Conservation (phyloP, 2,113 vertebrate species). For the Sigmodon hispidus region DNA sequence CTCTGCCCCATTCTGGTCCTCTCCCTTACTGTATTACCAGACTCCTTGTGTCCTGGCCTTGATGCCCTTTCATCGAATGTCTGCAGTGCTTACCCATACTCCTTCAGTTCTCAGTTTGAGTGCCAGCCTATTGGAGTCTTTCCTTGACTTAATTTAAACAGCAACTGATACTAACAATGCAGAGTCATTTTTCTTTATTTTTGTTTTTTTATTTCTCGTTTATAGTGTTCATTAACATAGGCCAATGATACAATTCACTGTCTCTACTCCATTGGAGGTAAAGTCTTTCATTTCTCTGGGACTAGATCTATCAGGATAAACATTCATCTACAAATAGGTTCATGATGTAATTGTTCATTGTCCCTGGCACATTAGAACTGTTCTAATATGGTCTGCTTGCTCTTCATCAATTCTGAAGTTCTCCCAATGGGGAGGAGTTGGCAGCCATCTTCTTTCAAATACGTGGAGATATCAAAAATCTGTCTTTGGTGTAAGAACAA, state of each 20-base stretch:
- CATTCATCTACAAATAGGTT: background rate
- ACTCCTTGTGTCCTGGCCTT: background rate
- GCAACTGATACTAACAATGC: background rate
- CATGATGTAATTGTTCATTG: background rate
- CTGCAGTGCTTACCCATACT: background rate
- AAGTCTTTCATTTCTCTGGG: background rate
- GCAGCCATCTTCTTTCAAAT: background rate
- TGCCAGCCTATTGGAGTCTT: background rate
- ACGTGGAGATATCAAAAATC: background rate
- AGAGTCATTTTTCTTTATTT: no score
- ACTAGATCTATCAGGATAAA: slow-evolving; percentile 2
- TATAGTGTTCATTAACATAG: background rate
- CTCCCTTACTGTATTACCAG: background rate
- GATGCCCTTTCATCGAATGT: background rate
- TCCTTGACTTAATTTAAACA: slow-evolving; percentile 17
- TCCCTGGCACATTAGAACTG: background rate
- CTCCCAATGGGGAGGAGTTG: background rate
- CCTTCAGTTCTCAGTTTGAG: background rate
- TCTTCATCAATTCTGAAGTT: background rate
- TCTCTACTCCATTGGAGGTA: no score
- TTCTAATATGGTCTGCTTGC: background rate
- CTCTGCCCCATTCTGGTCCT: no score
- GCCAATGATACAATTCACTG: background rate
- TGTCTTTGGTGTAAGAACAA: background rate
- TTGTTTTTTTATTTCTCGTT: background rate